These are phyloP conservation scores for Leptobrachium ailaonicum DNA, from an alignment of 2,113 vertebrate genomes.

Conservation along the genomic window DNA sequence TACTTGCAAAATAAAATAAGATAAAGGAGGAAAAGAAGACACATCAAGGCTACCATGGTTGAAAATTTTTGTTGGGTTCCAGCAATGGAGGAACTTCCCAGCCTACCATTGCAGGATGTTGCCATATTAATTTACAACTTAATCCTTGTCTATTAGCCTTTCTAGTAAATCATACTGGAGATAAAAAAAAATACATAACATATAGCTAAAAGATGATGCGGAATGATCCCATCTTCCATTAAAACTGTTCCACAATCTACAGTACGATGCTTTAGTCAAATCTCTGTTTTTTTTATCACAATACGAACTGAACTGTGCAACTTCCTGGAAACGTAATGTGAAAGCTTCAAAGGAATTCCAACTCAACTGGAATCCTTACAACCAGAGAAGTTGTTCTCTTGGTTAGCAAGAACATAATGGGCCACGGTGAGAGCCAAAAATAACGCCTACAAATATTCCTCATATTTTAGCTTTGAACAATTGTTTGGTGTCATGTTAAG, in stretches of 20 bases:
- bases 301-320: conserved; percentile 55
- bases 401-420: conserved; percentile 62
- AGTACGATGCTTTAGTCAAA: no score
- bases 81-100: no score
- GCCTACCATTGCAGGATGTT: no score
- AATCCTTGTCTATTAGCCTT: background rate
- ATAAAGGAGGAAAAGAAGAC: background rate
- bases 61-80: background rate
- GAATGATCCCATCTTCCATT: background rate
- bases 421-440: conserved; percentile 57
- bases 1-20: no score
- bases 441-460: conserved; percentile 62
- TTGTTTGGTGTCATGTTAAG: conserved; percentile 61
- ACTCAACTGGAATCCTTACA: conserved; percentile 62
- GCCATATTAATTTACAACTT: no score
- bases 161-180: background rate
- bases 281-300: background rate
- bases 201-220: background rate
- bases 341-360: conserved; percentile 61
- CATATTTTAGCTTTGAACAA: conserved; percentile 68
- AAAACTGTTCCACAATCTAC: background rate
- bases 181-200: conserved; percentile 1
- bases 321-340: conserved; percentile 56
- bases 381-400: conserved; percentile 63
- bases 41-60: conserved; percentile 37